Percentiles rank a stretch among this genome's conserved stretches.
Conservation (phyloP, 2,797 vertebrate species). For the Acrossocheilus wenchowensis region DNA sequence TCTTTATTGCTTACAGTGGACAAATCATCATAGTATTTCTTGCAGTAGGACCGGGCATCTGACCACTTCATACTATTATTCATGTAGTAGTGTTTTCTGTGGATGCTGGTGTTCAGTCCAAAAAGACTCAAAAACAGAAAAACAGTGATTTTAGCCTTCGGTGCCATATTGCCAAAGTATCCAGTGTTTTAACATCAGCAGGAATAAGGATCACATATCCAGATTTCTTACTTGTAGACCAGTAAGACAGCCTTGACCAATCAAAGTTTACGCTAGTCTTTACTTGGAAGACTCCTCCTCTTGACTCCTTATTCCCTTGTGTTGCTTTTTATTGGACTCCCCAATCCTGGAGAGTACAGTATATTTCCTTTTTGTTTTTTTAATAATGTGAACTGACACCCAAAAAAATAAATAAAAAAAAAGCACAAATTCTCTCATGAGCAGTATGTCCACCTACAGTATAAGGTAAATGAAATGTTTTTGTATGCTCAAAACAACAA, state of each 20-base stretch:
- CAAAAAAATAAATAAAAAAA: no score
- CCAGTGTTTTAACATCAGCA: neutral
- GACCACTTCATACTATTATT: neutral
- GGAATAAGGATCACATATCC: no score
- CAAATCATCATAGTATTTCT: neutral
- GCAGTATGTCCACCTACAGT: neutral
- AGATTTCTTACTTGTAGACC: neutral
- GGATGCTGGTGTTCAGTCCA: neutral
- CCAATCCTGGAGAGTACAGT: neutral
- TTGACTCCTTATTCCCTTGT: neutral
- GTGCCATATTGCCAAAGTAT: constrained; percentile 3
- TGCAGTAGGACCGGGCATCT: neutral
- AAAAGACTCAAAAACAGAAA: constrained; percentile 15
- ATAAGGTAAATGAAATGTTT: no score
- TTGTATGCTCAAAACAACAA: no score
- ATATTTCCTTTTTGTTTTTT: no score
- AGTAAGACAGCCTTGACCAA: neutral
- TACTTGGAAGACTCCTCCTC: neutral
- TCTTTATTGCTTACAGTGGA: neutral
- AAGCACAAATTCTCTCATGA: neutral
- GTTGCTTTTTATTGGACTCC: neutral
- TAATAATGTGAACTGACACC: neutral
- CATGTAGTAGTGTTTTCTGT: neutral
- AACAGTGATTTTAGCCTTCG: neutral
- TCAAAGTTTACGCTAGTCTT: neutral